Evolutionary conservation across 2,888 invertebrate genomes (phyloP).

Genomic region (Branchellion lobata): DNA sequence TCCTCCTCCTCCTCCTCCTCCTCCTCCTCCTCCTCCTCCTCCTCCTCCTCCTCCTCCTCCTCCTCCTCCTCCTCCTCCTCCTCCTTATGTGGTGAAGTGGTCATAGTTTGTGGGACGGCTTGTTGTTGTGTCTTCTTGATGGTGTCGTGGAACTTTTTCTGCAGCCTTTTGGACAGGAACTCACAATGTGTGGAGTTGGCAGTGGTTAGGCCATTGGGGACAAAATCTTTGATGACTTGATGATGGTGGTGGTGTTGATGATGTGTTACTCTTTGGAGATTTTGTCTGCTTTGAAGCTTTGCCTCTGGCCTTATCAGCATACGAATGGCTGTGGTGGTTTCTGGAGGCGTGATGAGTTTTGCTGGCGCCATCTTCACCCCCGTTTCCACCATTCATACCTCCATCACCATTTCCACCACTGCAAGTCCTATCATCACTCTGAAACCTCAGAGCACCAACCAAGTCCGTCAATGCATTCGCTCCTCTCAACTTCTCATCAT

Average conservation of each 20-base stretch:
- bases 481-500: constrained; percentile 70
- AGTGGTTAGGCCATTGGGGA: constrained; percentile 23
- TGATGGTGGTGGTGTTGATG: not conserved
- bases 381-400: too few species aligned
- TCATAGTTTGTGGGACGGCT: not conserved
- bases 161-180: constrained; percentile 32
- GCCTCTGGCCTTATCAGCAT: not conserved
- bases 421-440: not conserved
- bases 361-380: not conserved
- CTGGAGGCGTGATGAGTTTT: not conserved
- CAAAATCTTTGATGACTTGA: constrained; percentile 8
- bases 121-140: not conserved
- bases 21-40: not conserved
- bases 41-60: not conserved
- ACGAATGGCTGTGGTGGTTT: not conserved
- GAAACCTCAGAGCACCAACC: constrained; percentile 64
- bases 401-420: too few species aligned
- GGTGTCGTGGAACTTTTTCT: constrained; percentile 30
- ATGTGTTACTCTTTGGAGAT: not conserved
- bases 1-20: not conserved
- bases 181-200: not conserved
- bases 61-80: not conserved
- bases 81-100: too few species aligned
- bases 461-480: constrained; percentile 77
- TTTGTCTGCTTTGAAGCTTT: not conserved